Base-by-base conservation (phyloP, 2,797 vertebrate species). In the Amazona ochrocephala region DNA sequence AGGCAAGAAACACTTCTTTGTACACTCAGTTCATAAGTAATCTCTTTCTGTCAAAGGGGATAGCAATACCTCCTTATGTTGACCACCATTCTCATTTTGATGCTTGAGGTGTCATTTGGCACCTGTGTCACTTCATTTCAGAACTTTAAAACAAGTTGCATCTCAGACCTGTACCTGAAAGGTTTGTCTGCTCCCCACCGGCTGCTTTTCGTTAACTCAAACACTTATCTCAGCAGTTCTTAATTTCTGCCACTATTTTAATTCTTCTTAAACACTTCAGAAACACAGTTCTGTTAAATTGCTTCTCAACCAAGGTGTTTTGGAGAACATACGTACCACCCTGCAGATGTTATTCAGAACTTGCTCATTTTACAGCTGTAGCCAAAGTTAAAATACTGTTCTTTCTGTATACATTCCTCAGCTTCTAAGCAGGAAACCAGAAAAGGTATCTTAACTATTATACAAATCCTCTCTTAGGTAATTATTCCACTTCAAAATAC, bases 241-340 rank as follows among this genome's bases (percentile, higher is more conserved):
- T 71, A 5, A 56, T 51, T 80, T 68, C 24, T 71, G 41, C n/a
- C 23, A 11, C 26, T 21, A 3, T 30, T 67, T 39, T 23, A 65
- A 39, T 66, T 70, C 34, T 66, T 61, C 76, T 73, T 26, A 51
- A 87, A 62, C 30, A 41, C 13, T 80, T 77, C n/a, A 89, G 58
- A 90, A 93, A 87, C 20, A 37, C 13, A 34, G 4, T 29, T 64
- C 51, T 70, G 45, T 27, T 82, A 39, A 75, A 70, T 3, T 70
- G 30, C 50, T 87, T 76, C 60, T 54, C 14, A 45, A 44, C 8
- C 22, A 48, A 81, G 19, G 16, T 37, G 44, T 48, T 56, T 85
- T 54, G 22, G 15, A 76, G 19, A 30, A 72, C 16, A 12, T 21
- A 30, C 24, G 30, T 7, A 17, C 0, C 0, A 0, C 5, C 24